These are phyloP conservation scores for Anas platyrhynchos DNA, from an alignment of 2,113 vertebrate species.

Conservation along the genomic window DNA sequence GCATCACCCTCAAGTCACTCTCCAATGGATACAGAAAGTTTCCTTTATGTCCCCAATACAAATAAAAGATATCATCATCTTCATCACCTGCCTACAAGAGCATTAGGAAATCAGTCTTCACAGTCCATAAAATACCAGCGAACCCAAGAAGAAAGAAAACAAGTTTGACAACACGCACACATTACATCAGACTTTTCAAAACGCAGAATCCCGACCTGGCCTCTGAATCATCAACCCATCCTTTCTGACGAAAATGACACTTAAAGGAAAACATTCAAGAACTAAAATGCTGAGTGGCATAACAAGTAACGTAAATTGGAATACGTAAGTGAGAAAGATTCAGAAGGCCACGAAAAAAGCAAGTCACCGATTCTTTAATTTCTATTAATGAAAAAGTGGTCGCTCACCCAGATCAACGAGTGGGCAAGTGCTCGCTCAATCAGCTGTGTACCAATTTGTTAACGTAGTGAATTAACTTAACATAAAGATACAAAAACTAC, in stretches of 20 bases:
- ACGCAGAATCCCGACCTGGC: background rate
- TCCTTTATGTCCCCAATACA: background rate
- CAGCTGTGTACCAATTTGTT: background rate
- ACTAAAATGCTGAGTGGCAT: background rate
- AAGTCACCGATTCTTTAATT: background rate
- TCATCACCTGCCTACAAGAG: background rate
- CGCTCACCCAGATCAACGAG: background rate
- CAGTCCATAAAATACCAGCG: background rate
- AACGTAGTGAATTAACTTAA: background rate
- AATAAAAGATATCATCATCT: background rate
- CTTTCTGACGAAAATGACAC: background rate
- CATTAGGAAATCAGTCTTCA: background rate
- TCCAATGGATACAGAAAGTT: background rate
- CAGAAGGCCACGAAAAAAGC: background rate
- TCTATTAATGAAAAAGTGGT: background rate
- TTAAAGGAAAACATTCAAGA: background rate
- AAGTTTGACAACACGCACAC: background rate
- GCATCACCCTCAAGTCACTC: background rate
- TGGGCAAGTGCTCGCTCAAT: background rate
- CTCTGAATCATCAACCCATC: background rate
- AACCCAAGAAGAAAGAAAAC: slow-evolving; percentile 1
- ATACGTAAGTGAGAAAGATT: background rate
- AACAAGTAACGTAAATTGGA: background rate
- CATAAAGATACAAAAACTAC: background rate
- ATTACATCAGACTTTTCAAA: background rate